Base-by-base conservation (phyloP, 1,140 invertebrate genomes). In the Sycophila sp. region DNA sequence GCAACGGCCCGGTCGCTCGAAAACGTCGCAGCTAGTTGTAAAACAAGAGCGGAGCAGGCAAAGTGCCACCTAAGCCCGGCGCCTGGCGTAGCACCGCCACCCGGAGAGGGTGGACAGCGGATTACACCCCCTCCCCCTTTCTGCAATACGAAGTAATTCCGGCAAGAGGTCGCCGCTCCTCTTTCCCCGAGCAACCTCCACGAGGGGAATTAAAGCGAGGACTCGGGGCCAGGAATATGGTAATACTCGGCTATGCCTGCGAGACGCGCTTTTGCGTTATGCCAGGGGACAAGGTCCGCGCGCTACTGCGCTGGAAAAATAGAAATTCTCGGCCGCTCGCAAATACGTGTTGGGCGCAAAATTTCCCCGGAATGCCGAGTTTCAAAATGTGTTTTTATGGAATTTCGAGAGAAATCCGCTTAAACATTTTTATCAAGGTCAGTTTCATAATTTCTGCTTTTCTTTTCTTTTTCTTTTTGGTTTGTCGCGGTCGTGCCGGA, bases 1-100 rank as follows among this genome's bases (percentile, higher is more conserved):
- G n/a, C n/a, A n/a, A n/a, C n/a, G n/a, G n/a, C n/a, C n/a, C n/a
- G n/a, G n/a, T n/a, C n/a, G n/a, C 62, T 51, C 24, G 13, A 36
- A 51, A 32, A 26, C 32, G 17, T 65, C 32, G 62, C 24, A 2
- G 0, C 22, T 28, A 63, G 49, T 30, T 58, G 62, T 49, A 49
- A 71, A 65, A 65, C 53, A 65, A 59, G 53, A 59, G 67, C 55
- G 63, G 58, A 64, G 64, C 63, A 71, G 73, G 75, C 70, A 71
- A 56, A 59, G 45, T 60, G 55, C 42, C 30, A 58, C 30, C 66
- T 49, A 70, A 78, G 77, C 76, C 68, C 76, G 47, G 28, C 49
- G 30, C n/a, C 24, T 42, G 26, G 49, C 64, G 38, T 22, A 30
- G 45, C 28, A 22, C 26, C 10, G 6, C 13, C 28, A 28, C 13